A percentile compares a stretch with the other conserved stretches of the same genome.
These are phyloP conservation scores for Cathartes aura DNA, from an alignment of 2,113 vertebrate genomes.

Conservation along the genomic window DNA sequence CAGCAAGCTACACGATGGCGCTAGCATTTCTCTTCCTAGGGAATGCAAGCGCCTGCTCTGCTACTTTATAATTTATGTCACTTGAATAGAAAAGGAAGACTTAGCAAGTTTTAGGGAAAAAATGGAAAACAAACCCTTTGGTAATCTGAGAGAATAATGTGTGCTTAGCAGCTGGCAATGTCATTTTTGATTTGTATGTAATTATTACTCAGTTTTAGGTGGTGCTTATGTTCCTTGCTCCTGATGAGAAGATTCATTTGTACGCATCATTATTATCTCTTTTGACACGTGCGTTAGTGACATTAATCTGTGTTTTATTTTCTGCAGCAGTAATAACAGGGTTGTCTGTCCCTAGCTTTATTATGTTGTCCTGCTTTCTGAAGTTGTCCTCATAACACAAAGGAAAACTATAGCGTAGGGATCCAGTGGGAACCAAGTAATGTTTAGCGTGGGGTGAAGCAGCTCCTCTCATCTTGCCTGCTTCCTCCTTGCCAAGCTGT, in stretches of 20 bases:
- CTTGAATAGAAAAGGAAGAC: constrained; percentile 71
- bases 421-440: constrained; percentile 44
- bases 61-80: constrained; percentile 78
- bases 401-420: constrained; percentile 56
- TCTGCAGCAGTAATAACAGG: constrained; percentile 74
- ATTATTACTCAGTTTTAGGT: constrained; percentile 75
- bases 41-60: not conserved
- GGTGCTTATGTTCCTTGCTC: constrained; percentile 70
- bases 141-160: constrained; percentile 65
- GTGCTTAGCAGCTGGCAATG: constrained; percentile 74
- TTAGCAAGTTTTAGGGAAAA: constrained; percentile 66
- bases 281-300: constrained; percentile 69
- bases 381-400: constrained; percentile 62
- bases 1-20: not conserved
- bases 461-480: constrained; percentile 37
- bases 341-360: constrained; percentile 75
- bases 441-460: constrained; percentile 25
- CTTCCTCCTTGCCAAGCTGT: constrained; percentile 21
- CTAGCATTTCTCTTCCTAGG: constrained; percentile 50
- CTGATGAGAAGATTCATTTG: constrained; percentile 75
- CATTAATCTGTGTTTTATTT: constrained; percentile 81
- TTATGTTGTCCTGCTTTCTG: constrained; percentile 71
- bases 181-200: constrained; percentile 74
- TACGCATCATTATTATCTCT: constrained; percentile 76
- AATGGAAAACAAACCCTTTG: constrained; percentile 74